phyloP scores from a whole-genome alignment of 2,888 invertebrate species.

The Drosophila subquinaria region DNA sequence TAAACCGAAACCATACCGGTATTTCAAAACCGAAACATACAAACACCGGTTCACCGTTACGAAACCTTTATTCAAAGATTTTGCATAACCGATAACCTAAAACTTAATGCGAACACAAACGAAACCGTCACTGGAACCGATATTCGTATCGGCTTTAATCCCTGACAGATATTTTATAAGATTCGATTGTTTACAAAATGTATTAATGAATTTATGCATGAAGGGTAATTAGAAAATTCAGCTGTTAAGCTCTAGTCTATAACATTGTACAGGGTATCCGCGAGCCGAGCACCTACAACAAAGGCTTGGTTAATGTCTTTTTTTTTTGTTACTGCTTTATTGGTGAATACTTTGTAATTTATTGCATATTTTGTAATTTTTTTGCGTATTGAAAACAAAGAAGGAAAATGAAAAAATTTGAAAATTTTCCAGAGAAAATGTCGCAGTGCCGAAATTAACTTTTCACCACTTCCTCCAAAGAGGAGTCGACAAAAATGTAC shows the following conservation, averaged over 20 bases:
- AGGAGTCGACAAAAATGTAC: conserved; percentile 13
- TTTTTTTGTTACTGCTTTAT: conserved; percentile 12
- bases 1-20: too few relatives aligned
- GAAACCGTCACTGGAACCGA: too few relatives aligned
- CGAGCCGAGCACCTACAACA: neutral
- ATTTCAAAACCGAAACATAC: too few relatives aligned
- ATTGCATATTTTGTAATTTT: conserved; percentile 55
- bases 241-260: neutral
- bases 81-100: too few relatives aligned
- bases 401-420: conserved; percentile 39
- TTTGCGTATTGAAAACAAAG: conserved; percentile 23
- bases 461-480: conserved; percentile 17
- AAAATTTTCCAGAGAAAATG: conserved; percentile 54
- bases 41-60: too few relatives aligned
- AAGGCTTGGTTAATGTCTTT: conserved; percentile 1
- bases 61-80: too few relatives aligned
- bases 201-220: neutral
- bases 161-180: neutral
- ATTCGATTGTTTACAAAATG: neutral
- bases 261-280: conserved; percentile 1
- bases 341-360: conserved; percentile 60
- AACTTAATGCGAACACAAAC: too few relatives aligned
- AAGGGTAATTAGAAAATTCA: neutral
- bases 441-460: conserved; percentile 41
- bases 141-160: too few relatives aligned